Base-by-base conservation (phyloP, 2,797 vertebrate genomes). In the Amniataba percoides region DNA sequence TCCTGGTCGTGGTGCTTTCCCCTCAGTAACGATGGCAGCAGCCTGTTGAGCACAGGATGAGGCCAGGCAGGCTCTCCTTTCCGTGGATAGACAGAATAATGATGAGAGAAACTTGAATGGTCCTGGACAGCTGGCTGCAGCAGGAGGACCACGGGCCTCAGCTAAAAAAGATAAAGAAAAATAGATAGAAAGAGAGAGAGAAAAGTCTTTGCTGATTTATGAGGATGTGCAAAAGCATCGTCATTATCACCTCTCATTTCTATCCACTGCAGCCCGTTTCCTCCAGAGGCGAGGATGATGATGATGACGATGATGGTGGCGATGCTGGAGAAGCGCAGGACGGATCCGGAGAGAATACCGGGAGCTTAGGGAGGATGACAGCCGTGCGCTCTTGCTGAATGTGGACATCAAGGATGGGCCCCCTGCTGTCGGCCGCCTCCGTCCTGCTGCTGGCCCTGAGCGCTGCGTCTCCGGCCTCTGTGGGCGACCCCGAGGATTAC, bases 401-500 rank as follows among this genome's bases (percentile, higher is more conserved):
- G 92, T 90, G 89, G 89, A 90, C 81, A 82, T 89, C 84, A 92
- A 98, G 96, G 92, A 99, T 99, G 98, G 97, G 96, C 97, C 96
- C 96, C 94, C 94, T 88, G 92, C 96, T 96, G 83, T 94, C 95
- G 94, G 95, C 95, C 93, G 94, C 95, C 94, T 96, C 95, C 89
- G 88, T 97, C 91, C 94, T 98, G 88, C 94, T 99, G 69, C 94
- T 98, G 91, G 92, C 96, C 90, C 95, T 97, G 90, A 92, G 95
- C 83, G 90, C 88, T 87, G 94, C 23, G 85, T 93, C 94, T 49
- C 92, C 96, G 84, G 97, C 97, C 90, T 96, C 96, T 85, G 96
- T 97, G 91, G 94, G 75, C 5, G 84, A 88, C 86, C 97, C 97
- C 74, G 97, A 98, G 96, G 98, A 99, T 92, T 98, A 99, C 83